Base-by-base conservation (phyloP, 2,888 invertebrate species). In the Trileptium ribeirensis region DNA sequence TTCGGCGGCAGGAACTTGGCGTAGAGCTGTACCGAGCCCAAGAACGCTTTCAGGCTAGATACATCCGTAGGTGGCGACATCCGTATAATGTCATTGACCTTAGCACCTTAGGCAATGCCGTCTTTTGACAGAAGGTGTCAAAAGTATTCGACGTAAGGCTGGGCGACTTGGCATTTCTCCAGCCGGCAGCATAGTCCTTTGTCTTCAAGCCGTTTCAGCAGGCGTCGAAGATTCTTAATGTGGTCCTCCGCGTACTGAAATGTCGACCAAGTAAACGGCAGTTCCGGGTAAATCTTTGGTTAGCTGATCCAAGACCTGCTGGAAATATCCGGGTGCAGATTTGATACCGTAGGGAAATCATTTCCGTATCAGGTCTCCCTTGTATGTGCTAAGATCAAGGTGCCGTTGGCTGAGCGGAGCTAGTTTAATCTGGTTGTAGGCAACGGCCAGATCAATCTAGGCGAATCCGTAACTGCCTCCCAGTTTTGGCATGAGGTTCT, bases 281-380 rank as follows among this genome's bases (percentile, higher is more conserved):
- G 40, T 34, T 81, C 81, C 81, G 2, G 51, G 29, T 33, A 81
- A 36, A 82, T 82, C 81, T 24, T 24, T 2, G 2, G 82, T 82
- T 29, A 81, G 82, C 64, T 82, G 81, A 19, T 82, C 81, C 81
- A 81, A 82, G 74, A 82, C 70, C 67, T 82, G 24, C 31, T 81
- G 81, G 70, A 82, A 81, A 37, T 82, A 82, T 31, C 82, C 81
- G n/a, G 79, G 79, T 38, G 64, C 79, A 15, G 79, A 78, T 24
- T 67, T 78, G 31, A 78, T 67, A 2, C 81, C 82, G 31, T 67
- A 81, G 1, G 81, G 81, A 15, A 81, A 81, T 8, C 81, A n/a
- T n/a, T 31, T 33, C 37, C 81, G 82, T 2, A 82, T 81, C 2
- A 82, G 74, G 19, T 82, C 82, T 3, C 81, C 81, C 67, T 34